Base-by-base conservation (phyloP, 2,797 vertebrate species). In the Cetoscarus ocellatus region DNA sequence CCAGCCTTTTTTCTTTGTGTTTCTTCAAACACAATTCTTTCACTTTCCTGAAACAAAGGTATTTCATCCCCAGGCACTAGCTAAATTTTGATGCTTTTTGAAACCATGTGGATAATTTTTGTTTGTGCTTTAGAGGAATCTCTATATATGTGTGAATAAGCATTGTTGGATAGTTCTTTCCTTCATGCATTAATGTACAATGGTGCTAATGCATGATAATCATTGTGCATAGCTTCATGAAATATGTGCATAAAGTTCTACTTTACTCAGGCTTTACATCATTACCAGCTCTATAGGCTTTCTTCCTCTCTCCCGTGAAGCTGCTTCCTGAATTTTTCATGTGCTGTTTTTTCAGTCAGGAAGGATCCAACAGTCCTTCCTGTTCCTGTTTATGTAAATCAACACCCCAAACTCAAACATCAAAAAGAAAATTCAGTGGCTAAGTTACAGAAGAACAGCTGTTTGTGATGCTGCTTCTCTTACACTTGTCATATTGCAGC, bases 401-500 rank as follows among this genome's bases (percentile, higher is more conserved):
- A 43, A 74, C 52, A 49, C 18, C 19, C 42, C 14, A 34, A 64
- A 63, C 19, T 34, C 2, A 0, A 27, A 27, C 27, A 27, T 27
- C 27, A 27, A 27, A 27, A 27, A 27, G 27, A 27, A 4, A 27
- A 27, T 27, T 4, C 27, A 27, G 27, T 27, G 27, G 27, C 27
- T 27, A 27, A 27, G 27, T 27, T 27, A 4, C 27, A 27, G 27
- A 27, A 27, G 27, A 27, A 27, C 27, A 27, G 27, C 27, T 27
- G 27, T 27, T 64, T 61, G 56, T 66, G 57, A 73, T 74, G 50
- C 64, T 44, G 79, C 57, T 43, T 77, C 59, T 73, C 56, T 61
- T 61, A 39, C 67, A 27, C 14, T 27, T 61, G 70, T 70, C 54
- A 75, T 82, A 78, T 85, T 67, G 3, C 59, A 70, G 48, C 65